phyloP scores from a whole-genome alignment of 2,888 invertebrate genomes.

The Tiphia femorata region DNA sequence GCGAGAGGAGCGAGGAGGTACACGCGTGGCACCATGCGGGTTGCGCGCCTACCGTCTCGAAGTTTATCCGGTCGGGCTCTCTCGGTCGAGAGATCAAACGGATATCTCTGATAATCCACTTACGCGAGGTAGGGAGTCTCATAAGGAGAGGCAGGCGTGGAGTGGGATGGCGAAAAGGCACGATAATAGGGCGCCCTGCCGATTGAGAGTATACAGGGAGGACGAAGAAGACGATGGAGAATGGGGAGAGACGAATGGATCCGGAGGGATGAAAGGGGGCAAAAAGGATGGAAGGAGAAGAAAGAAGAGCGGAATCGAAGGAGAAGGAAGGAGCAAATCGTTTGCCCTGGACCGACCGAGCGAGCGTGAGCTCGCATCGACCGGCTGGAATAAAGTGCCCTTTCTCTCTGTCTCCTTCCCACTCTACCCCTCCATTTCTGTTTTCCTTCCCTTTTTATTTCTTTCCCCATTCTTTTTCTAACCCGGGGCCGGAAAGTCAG shows the following conservation, averaged over 20 bases:
- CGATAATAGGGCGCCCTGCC: conserved; percentile 48
- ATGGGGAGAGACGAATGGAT: too few species aligned
- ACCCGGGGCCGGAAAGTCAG: conserved; percentile 21
- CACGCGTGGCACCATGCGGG: too few species aligned
- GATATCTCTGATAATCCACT: conserved; percentile 57
- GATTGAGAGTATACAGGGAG: too few species aligned
- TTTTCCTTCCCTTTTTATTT: neutral
- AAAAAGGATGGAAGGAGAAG: too few species aligned
- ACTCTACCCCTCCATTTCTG: neutral
- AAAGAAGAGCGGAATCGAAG: too few species aligned
- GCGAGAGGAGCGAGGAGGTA: too few species aligned
- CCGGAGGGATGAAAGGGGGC: too few species aligned
- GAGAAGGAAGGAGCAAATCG: conserved; percentile 33
- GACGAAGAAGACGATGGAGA: conserved; percentile 39
- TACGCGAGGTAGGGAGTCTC: conserved; percentile 36
- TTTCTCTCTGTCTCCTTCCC: neutral
- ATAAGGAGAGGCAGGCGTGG: conserved; percentile 7
- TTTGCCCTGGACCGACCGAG: conserved; percentile 28
- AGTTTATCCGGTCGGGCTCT: conserved; percentile 39
- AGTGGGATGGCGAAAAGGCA: conserved; percentile 16
- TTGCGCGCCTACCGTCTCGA: too few species aligned
- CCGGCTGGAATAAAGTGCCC: conserved; percentile 16
- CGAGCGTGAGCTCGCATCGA: conserved; percentile 38
- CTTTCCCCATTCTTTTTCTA: neutral
- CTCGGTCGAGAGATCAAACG: conserved; percentile 47